phyloP scores from a whole-genome alignment of 92 coral and sea anemone genomes.

The Pocillopora meandrina region DNA sequence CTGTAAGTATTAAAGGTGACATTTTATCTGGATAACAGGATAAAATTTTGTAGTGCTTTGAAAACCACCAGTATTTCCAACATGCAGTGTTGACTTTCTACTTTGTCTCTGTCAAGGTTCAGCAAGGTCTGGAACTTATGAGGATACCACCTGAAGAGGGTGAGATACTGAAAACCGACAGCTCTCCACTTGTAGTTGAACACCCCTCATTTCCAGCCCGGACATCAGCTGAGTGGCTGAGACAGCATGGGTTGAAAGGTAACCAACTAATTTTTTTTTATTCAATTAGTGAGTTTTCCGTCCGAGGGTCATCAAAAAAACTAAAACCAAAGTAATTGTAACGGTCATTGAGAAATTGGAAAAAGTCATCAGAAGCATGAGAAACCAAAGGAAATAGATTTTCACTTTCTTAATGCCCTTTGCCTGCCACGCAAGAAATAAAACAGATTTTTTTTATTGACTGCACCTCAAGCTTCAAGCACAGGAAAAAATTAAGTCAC shows the following conservation, averaged over 20 bases:
- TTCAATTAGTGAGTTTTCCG: no score
- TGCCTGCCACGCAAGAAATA: no score
- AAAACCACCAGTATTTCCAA: no score
- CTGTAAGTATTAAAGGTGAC: conserved; percentile 21
- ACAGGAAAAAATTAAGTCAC: no score
- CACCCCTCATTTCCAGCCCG: conserved; percentile 99
- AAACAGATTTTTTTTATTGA: no score
- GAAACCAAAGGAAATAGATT: no score
- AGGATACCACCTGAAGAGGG: conserved; percentile 30
- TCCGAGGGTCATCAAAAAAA: no score
- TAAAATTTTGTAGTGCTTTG: neutral
- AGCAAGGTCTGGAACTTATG: conserved; percentile 49
- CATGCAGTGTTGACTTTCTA: neutral
- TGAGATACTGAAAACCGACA: conserved; percentile 54
- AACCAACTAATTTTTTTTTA: neutral
- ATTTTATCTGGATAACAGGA: neutral
- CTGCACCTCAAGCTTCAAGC: no score
- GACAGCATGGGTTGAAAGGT: conserved; percentile 97
- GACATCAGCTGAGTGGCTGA: conserved; percentile 95
- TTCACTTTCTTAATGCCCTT: no score
- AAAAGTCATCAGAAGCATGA: no score
- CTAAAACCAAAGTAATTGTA: no score
- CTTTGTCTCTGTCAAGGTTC: conserved; percentile 26
- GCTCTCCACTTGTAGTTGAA: conserved; percentile 86
- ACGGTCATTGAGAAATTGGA: no score